These are phyloP conservation scores for Philopedon plagiatum DNA, from an alignment of 2,888 invertebrate genomes.

Conservation along the genomic window DNA sequence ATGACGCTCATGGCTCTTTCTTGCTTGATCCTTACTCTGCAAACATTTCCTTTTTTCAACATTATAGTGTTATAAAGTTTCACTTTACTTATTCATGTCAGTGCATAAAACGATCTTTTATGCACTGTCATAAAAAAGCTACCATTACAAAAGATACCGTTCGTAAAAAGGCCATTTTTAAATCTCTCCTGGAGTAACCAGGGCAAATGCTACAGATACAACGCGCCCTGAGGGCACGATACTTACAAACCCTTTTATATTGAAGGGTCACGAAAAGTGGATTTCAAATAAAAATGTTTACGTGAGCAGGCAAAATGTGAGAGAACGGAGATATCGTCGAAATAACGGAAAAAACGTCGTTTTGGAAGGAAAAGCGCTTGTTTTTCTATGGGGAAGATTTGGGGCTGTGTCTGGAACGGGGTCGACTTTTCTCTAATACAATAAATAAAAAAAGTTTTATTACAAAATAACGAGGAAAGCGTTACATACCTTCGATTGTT, in stretches of 20 bases:
- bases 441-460: not conserved
- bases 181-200: constrained; percentile 12
- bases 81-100: not conserved
- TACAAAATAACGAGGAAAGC: not conserved
- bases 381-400: not conserved
- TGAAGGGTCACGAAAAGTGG: constrained; percentile 25
- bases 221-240: constrained; percentile 11
- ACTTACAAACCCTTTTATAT: constrained; percentile 19
- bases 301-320: constrained; percentile 34
- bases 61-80: not conserved
- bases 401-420: not conserved
- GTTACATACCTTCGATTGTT: no score
- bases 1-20: no score
- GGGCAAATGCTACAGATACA: constrained; percentile 11
- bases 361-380: not conserved
- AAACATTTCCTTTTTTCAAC: no score
- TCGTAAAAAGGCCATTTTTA: not conserved
- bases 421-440: not conserved
- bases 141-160: not conserved
- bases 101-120: no score
- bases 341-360: constrained; percentile 17
- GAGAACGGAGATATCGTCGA: constrained; percentile 32
- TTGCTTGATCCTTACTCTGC: no score
- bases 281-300: constrained; percentile 38
- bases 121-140: not conserved